Base-by-base conservation (phyloP, 1,140 invertebrate species). In the Lordiphosa stackelbergi region DNA sequence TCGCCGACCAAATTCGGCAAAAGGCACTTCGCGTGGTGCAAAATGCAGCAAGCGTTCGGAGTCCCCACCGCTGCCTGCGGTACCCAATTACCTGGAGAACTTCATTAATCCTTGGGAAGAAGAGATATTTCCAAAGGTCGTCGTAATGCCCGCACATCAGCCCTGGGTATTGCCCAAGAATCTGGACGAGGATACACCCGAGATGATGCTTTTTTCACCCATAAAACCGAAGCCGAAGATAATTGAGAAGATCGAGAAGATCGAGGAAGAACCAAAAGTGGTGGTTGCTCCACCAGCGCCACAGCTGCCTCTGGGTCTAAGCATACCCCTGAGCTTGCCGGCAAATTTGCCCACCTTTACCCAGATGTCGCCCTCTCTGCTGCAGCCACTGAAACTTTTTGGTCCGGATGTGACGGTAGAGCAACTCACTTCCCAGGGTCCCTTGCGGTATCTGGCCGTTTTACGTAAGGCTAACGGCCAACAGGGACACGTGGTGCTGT, bases 101-200 rank as follows among this genome's bases (percentile, higher is more conserved):
- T 31, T 52, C 5, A 53, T 64, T 24, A 64, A 64, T 53, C 61
- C 61, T 12, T 24, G 62, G 34, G 61, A 53, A 47, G 40, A 62
- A 0, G 61, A 64, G 5, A 53, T 64, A 2, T 38, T 37, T 2
- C 62, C 62, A 2, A 62, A 63, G 62, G 62, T 65, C 1, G 54
- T 65, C 7, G 62, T 65, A 4, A 40, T 36, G 49, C 48, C 41
- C 3, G 62, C 36, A 2, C 6, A 53, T 5, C 19, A 4, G 36
- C 48, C 58, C 0, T 63, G 42, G 42, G 31, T 36, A 13, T 12
- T 65, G 4, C 49, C 58, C 34, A 42, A 36, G 12, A 10, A 45
- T 1, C 13, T 51, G 0, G 5, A 31, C 6, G 12, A 28, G 6
- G 19, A 35, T 6, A 10, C n/a, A 24, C 28, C 11, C 11, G 11